phyloP scores from a whole-genome alignment of 1,140 invertebrate species.

The Calephelis nemesis region DNA sequence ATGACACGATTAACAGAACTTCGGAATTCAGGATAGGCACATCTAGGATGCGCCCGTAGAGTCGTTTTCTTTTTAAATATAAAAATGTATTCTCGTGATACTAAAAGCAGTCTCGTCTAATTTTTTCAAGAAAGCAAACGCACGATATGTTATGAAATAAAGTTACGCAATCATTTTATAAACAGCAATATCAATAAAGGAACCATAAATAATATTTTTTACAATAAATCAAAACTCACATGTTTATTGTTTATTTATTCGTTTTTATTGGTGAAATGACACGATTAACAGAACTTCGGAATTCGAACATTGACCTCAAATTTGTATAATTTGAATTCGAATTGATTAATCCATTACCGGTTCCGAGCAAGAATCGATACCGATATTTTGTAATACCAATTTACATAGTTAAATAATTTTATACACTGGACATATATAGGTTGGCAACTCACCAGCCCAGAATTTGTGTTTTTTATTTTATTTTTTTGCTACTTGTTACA shows the following conservation, averaged over 20 bases:
- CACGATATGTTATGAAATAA: too few relatives aligned
- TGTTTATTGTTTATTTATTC: constrained; percentile 17
- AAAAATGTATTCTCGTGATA: too few relatives aligned
- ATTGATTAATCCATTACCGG: constrained; percentile 41
- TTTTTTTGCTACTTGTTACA: background rate
- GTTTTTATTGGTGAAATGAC: constrained; percentile 21
- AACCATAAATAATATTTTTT: too few relatives aligned
- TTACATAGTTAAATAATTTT: constrained; percentile 20
- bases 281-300: constrained; percentile 22
- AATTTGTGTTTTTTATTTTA: background rate
- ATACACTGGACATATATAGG: background rate
- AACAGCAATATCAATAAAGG: too few relatives aligned
- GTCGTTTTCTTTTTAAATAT: too few relatives aligned
- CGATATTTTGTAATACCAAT: constrained; percentile 15
- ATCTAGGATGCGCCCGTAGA: too few relatives aligned
- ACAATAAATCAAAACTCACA: too few relatives aligned
- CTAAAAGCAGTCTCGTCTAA: too few relatives aligned
- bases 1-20: constrained; percentile 22
- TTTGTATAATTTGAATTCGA: constrained; percentile 23
- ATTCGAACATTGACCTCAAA: constrained; percentile 26
- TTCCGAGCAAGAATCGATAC: constrained; percentile 37
- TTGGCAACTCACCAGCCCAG: background rate
- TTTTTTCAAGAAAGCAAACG: too few relatives aligned
- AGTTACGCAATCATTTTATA: too few relatives aligned
- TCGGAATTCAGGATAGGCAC: constrained; percentile 9